Evolutionary conservation across 2,113 vertebrate species (phyloP), one percentile per base, ranked within the genome.

Genomic region (Carassius carassius): DNA sequence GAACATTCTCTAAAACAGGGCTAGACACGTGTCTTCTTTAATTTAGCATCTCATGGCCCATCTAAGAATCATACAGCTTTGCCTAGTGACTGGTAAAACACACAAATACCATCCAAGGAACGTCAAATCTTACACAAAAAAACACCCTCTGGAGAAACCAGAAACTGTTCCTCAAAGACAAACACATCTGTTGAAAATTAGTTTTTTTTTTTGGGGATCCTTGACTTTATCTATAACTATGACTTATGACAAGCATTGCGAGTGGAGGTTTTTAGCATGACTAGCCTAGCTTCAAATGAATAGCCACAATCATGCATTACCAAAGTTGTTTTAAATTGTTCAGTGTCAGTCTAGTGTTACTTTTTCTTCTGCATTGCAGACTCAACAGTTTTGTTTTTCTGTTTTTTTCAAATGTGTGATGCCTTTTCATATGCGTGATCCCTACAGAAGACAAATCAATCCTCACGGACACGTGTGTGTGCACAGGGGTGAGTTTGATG

Each of bases 11-110:
- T 21, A 10, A 76, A 82, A 81, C 23, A 44, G 21, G 47, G 56
- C 65, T 78, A 72, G 49, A 23, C 25, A 70, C 25, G 65, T 37
- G 51, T 32, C 70, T 58, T 54, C 69, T 60, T 54, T 84, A 62
- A 84, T 84, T 78, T 29, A 58, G 14, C 32, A 67, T 37, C 78
- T 54, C 58, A 51, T 14, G 10, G 60, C 13, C 51, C 37, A 70
- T 85, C 88, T 85, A 89, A 87, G 83, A 89, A 89, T 85, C 88
- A 85, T 91, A 90, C 85, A 90, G 86, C 70, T 91, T 86, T 89
- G 60, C 82, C 85, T 84, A 72, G 86, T 87, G 81, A 82, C 79
- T 87, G 89, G 90, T 88, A 88, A 63, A 86, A 89, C 14, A 84
- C 84, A 63, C 70, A 82, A 86, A 87, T 13, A 62, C 81, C 88